Evolutionary conservation across 2,113 vertebrate species (phyloP).

Genomic region (Oophaga pumilio): DNA sequence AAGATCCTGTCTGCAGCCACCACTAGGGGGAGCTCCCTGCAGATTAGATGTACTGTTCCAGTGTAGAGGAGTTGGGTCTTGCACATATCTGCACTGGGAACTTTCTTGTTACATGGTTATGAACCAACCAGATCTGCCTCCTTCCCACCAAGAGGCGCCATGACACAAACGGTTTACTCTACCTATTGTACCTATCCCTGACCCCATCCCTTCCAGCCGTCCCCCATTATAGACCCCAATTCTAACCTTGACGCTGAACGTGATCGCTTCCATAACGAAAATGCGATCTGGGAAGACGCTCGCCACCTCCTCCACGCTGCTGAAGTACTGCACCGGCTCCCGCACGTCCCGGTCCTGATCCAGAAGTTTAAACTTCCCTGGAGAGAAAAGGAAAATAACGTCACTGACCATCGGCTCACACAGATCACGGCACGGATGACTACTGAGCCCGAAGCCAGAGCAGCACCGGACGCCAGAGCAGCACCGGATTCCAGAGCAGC

Average conservation of each 20-base stretch:
- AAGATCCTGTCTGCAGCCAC: too few species aligned
- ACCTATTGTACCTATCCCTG: background rate
- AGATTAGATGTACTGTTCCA: too few species aligned
- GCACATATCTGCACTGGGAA: too few species aligned
- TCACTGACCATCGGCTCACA: background rate
- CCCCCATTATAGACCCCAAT: background rate
- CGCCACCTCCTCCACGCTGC: constrained; percentile 95
- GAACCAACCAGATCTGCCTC: too few species aligned
- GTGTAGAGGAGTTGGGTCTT: too few species aligned
- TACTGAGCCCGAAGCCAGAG: background rate
- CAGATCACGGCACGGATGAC: background rate
- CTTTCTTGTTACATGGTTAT: too few species aligned
- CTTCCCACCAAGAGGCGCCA: background rate
- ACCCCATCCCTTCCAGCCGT: background rate
- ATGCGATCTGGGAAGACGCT: constrained; percentile 92
- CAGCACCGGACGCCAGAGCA: too few species aligned
- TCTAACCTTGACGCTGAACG: constrained; percentile 94
- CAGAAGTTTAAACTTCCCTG: constrained; percentile 97
- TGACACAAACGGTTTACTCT: background rate
- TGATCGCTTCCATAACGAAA: constrained; percentile 97
- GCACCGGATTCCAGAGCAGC: too few species aligned
- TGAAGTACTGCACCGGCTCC: constrained; percentile 94
- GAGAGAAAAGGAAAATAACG: background rate
- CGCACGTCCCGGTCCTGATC: constrained; percentile 94
- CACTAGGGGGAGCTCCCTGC: too few species aligned